phyloP scores from a whole-genome alignment of 1,140 invertebrate genomes.

The Amphibalanus amphitrite region DNA sequence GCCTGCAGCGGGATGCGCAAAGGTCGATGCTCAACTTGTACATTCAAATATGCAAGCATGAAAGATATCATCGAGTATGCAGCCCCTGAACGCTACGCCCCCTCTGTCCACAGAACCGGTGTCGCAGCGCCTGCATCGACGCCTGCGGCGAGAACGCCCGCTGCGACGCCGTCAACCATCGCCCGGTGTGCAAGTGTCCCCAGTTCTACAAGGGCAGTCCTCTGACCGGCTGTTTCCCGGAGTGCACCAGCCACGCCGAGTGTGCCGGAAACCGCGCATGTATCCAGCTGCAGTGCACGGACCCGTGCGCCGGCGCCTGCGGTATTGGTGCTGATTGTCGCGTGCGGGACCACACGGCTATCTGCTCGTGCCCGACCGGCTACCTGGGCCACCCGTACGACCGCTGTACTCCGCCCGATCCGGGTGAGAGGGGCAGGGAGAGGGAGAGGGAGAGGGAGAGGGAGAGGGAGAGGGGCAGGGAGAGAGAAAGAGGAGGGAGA shows the following conservation, averaged over 20 bases:
- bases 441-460: too few species aligned
- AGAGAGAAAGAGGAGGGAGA: too few species aligned
- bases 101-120: conserved; percentile 15
- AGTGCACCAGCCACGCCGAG: conserved; percentile 24
- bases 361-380: conserved; percentile 63
- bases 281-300: conserved; percentile 52
- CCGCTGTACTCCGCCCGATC: conserved; percentile 54
- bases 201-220: conserved; percentile 36
- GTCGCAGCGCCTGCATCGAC: conserved; percentile 22
- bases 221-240: conserved; percentile 22
- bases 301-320: conserved; percentile 51
- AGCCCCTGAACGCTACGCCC: background rate
- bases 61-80: too few species aligned
- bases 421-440: too few species aligned
- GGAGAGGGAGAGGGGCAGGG: too few species aligned
- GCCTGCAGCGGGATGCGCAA: background rate
- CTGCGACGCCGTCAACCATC: conserved; percentile 20
- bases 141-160: conserved; percentile 22
- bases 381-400: conserved; percentile 74
- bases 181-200: conserved; percentile 48
- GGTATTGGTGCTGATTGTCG: conserved; percentile 60
- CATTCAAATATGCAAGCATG: too few species aligned
- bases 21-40: too few species aligned
- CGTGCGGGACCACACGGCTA: conserved; percentile 51
- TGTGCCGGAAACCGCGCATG: conserved; percentile 36